Conservation (phyloP, 2,888 invertebrate genomes). For the Drosophila histrio region DNA sequence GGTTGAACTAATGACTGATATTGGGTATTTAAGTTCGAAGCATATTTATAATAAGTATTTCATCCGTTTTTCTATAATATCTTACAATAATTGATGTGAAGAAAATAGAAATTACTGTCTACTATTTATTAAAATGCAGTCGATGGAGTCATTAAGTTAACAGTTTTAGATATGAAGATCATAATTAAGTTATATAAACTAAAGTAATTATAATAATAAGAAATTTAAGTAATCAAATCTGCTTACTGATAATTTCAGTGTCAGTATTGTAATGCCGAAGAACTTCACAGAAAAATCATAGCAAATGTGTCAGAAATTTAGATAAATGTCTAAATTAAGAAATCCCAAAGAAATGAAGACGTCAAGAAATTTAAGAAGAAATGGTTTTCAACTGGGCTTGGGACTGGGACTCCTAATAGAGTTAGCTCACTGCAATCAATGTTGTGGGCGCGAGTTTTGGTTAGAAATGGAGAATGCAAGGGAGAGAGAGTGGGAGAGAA, state of each 20-base stretch:
- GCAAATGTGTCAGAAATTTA: conserved; percentile 7
- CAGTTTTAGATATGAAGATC: too few relatives aligned
- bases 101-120: too few relatives aligned
- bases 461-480: conserved; percentile 2
- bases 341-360: conserved; percentile 18
- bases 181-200: too few relatives aligned
- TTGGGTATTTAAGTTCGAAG: not conserved
- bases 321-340: conserved; percentile 66
- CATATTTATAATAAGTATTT: not conserved
- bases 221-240: too few relatives aligned
- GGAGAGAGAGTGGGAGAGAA: not conserved
- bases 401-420: conserved; percentile 23
- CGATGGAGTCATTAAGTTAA: too few relatives aligned
- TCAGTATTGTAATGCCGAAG: not conserved
- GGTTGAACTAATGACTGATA: not conserved
- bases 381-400: not conserved
- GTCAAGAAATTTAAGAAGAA: conserved; percentile 29
- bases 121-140: too few relatives aligned
- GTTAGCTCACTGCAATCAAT: conserved; percentile 35
- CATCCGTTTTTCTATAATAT: too few relatives aligned
- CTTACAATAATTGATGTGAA: too few relatives aligned
- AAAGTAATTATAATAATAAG: too few relatives aligned
- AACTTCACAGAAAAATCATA: not conserved
- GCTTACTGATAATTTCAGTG: too few relatives aligned
- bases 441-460: conserved; percentile 54